Conservation (phyloP, 2,888 invertebrate genomes). For the Phalera bucephala region DNA sequence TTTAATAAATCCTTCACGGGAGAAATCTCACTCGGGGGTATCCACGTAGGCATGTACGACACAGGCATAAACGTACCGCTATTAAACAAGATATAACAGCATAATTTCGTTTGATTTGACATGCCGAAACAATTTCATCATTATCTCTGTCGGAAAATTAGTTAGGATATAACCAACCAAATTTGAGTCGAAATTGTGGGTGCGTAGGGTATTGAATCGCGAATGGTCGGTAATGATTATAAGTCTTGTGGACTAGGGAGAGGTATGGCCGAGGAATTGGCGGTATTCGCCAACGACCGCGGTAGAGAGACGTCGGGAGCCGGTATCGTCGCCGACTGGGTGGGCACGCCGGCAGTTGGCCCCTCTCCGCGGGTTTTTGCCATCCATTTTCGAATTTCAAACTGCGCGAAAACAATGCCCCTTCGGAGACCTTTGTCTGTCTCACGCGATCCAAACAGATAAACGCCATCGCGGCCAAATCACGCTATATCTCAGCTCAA, state of each 20-base stretch:
- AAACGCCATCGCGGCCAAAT: constrained; percentile 36
- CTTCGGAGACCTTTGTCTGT: constrained; percentile 35
- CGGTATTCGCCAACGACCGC: constrained; percentile 79
- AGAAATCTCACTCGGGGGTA: constrained; percentile 66
- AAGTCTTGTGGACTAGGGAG: constrained; percentile 56
- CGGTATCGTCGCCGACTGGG: constrained; percentile 65
- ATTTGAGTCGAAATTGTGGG: constrained; percentile 31
- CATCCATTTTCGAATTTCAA: constrained; percentile 60
- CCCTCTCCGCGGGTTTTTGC: constrained; percentile 60
- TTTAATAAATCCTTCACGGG: constrained; percentile 48
- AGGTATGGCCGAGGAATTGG: constrained; percentile 72
- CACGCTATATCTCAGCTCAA: constrained; percentile 33
- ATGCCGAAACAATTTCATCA: constrained; percentile 83
- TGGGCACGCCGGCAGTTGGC: constrained; percentile 71
- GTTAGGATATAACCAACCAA: constrained; percentile 24
- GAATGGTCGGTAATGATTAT: constrained; percentile 33
- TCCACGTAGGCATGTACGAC: constrained; percentile 60
- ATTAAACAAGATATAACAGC: constrained; percentile 82
- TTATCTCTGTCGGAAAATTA: constrained; percentile 74
- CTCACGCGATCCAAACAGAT: constrained; percentile 42
- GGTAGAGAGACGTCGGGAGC: constrained; percentile 63
- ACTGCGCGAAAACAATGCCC: constrained; percentile 51
- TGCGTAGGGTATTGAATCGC: constrained; percentile 42
- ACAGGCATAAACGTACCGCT: constrained; percentile 67
- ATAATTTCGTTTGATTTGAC: constrained; percentile 82